Evolutionary conservation across 2,797 vertebrate genomes (phyloP), one percentile per base, ranked within the genome.

Genomic region (Enteromius anoplus): DNA sequence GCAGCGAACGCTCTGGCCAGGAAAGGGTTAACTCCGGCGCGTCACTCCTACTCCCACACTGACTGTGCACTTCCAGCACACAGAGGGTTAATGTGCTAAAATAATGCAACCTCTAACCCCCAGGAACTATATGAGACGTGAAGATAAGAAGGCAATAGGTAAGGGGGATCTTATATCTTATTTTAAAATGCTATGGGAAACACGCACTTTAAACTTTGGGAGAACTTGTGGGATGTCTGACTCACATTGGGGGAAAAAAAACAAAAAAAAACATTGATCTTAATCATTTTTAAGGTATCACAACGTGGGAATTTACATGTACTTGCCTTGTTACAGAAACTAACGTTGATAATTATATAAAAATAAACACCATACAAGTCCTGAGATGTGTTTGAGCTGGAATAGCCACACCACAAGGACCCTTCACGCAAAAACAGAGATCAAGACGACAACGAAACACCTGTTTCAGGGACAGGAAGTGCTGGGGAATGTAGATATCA

Each of bases 11-110:
- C n/a, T 83, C 55, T 77, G 77, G 87, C 29, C 77, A 89, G 88
- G 84, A 88, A 91, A 87, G 89, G 86, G 90, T 91, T 91, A 91
- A 91, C 75, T 81, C 75, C 55, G 23, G 64, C 71, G 21, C 64
- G 71, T 85, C 82, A 85, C 75, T 80, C 29, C 34, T 70, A 87
- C 85, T 89, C 85, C 83, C 83, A 66, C 72, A 86, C 79, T 71
- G 82, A 83, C 82, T 45, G 65, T 83, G 64, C 87, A 75, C 76
- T 80, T 55, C 51, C 55, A 77, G 60, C 84, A 85, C 69, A 37
- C 73, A 76, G 26, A 78, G 66, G 62, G 85, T 75, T 72, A 80
- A 75, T 58, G 68, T 23, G 45, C 26, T 23, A 42, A 75, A 78
- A 12, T 70, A 76, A 72, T 23, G 10, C 40, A 68, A 29, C n/a